Conservation (phyloP, 1,140 invertebrate species). For the Listronotus bonariensis region DNA sequence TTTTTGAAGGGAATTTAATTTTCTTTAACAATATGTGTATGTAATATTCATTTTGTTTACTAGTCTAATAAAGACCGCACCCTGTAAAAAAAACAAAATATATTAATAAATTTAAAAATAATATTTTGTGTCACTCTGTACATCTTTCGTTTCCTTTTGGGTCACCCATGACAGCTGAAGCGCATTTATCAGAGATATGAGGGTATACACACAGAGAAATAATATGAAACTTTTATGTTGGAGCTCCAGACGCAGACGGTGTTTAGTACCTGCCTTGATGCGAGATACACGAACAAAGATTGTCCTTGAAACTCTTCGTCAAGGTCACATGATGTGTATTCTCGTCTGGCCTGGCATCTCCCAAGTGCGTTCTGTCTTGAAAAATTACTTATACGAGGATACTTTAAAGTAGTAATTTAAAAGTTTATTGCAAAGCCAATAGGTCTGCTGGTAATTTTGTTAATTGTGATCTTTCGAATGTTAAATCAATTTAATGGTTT, state of each 20-base stretch:
- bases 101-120: no score
- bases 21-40: no score
- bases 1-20: no score
- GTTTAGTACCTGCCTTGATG: conserved; percentile 32
- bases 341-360: conserved; percentile 18
- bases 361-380: conserved; percentile 16
- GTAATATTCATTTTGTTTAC: no score
- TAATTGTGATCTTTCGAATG: no score
- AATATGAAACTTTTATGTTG: conserved; percentile 14
- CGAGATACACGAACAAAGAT: conserved; percentile 34
- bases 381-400: conserved; percentile 13
- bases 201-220: conserved; percentile 10
- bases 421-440: no score
- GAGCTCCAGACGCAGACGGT: conserved; percentile 21
- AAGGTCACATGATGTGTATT: conserved; percentile 26
- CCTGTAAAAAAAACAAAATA: no score
- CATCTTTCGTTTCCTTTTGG: conserved; percentile 6
- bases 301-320: conserved; percentile 29
- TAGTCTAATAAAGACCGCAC: no score
- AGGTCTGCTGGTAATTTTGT: no score
- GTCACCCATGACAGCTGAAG: conserved; percentile 20
- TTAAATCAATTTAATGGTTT: no score
- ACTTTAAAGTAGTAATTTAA: neutral
- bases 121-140: neutral
- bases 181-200: neutral